A percentile compares a stretch with the other conserved stretches of the same genome.
These are phyloP conservation scores for Microplitis deprimator DNA, from an alignment of 2,888 invertebrate genomes.

Conservation along the genomic window DNA sequence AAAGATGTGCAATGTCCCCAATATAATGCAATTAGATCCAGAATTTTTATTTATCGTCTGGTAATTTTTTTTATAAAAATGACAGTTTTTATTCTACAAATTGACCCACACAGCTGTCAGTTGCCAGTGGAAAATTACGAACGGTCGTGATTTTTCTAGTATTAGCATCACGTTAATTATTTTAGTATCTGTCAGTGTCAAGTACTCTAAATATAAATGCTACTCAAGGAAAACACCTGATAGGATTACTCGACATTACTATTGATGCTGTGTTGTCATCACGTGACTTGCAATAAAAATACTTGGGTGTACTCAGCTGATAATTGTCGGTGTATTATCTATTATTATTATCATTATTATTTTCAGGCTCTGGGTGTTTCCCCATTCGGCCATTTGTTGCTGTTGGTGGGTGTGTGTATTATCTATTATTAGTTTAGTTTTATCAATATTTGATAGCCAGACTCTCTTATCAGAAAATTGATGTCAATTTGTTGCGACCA, in stretches of 20 bases:
- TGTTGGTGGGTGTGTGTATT: too few relatives aligned
- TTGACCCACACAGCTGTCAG: background rate
- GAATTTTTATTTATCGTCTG: too few relatives aligned
- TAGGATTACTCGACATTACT: background rate
- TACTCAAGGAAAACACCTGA: conserved; percentile 6
- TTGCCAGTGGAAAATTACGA: background rate
- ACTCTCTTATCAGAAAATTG: too few relatives aligned
- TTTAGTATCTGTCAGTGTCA: conserved; percentile 15
- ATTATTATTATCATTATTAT: too few relatives aligned
- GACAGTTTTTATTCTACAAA: background rate
- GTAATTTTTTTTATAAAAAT: too few relatives aligned
- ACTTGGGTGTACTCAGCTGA: background rate
- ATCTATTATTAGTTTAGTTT: background rate
- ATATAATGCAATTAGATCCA: too few relatives aligned
- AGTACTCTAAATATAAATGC: conserved; percentile 9
- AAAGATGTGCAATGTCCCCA: too few relatives aligned
- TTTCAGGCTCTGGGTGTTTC: too few relatives aligned
- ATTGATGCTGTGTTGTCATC: background rate
- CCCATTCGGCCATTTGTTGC: too few relatives aligned
- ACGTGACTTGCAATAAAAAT: background rate
- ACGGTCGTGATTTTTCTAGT: background rate
- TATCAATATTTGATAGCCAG: background rate
- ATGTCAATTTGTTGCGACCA: too few relatives aligned
- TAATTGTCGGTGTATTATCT: background rate
- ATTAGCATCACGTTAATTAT: conserved; percentile 7